These are phyloP conservation scores for Cepphus grylle DNA, from an alignment of 2,113 vertebrate genomes.

Conservation along the genomic window DNA sequence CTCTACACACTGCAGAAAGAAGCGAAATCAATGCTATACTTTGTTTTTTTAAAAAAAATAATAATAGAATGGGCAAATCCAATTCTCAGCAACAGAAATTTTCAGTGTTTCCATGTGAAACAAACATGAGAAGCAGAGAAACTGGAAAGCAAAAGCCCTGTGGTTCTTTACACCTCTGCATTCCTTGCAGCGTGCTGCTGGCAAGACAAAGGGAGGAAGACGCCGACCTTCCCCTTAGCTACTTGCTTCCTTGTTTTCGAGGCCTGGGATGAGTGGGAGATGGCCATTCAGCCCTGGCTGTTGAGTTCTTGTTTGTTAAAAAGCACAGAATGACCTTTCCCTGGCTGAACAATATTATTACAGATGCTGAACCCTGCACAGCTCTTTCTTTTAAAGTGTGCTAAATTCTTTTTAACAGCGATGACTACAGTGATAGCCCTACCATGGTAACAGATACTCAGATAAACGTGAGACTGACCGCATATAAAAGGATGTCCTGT, in stretches of 20 bases:
- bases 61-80: not conserved
- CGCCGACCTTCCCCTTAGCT: not conserved
- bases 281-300: not conserved
- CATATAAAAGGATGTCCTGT: not conserved
- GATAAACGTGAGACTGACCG: not conserved
- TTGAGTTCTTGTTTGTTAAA: not conserved
- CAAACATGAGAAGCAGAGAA: not conserved
- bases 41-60: not conserved
- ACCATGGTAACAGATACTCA: not conserved
- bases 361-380: not conserved
- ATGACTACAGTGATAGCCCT: not conserved
- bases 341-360: not conserved
- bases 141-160: not conserved
- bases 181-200: not conserved
- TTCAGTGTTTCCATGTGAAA: not conserved
- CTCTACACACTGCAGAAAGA: not conserved
- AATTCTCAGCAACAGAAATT: not conserved
- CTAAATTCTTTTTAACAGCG: not conserved
- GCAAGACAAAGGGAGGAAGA: constrained; percentile 11
- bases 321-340: not conserved
- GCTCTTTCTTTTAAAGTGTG: not conserved
- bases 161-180: not conserved
- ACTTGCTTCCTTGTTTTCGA: not conserved
- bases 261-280: not conserved
- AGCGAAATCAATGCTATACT: not conserved